Conservation (phyloP, 2,888 invertebrate genomes). For the Brenthis daphne region DNA sequence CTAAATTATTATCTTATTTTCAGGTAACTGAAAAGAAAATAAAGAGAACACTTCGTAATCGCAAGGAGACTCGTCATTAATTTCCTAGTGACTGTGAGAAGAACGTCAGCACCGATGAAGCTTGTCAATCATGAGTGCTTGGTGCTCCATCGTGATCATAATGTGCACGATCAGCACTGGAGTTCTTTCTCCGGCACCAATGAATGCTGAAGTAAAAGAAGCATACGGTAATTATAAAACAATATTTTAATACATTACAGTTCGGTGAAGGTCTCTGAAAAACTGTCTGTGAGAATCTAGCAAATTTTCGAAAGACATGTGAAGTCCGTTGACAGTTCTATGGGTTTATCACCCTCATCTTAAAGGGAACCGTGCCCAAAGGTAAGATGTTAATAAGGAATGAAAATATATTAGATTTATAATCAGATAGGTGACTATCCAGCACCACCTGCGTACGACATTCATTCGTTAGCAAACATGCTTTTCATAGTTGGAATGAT, state of each 20-base stretch:
- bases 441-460: no score
- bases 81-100: slow-evolving; percentile 39
- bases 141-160: slow-evolving; percentile 76
- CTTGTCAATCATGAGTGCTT: slow-evolving; percentile 74
- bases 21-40: background rate
- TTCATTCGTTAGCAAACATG: no score
- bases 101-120: slow-evolving; percentile 65
- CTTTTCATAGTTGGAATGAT: no score
- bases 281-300: no score
- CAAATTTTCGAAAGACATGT: no score
- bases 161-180: slow-evolving; percentile 73
- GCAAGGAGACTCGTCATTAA: background rate
- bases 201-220: slow-evolving; percentile 71
- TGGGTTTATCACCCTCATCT: no score
- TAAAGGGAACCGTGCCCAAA: no score
- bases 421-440: no score
- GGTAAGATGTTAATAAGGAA: no score
- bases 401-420: no score
- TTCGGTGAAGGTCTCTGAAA: no score
- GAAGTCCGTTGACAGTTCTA: no score
- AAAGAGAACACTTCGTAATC: background rate
- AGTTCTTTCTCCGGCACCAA: slow-evolving; percentile 68
- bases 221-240: slow-evolving; percentile 57
- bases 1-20: background rate
- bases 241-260: background rate